A percentile compares a stretch with the other conserved stretches of the same genome.
Conservation (phyloP, 1,140 invertebrate species). For the Bradysia coprophila region DNA sequence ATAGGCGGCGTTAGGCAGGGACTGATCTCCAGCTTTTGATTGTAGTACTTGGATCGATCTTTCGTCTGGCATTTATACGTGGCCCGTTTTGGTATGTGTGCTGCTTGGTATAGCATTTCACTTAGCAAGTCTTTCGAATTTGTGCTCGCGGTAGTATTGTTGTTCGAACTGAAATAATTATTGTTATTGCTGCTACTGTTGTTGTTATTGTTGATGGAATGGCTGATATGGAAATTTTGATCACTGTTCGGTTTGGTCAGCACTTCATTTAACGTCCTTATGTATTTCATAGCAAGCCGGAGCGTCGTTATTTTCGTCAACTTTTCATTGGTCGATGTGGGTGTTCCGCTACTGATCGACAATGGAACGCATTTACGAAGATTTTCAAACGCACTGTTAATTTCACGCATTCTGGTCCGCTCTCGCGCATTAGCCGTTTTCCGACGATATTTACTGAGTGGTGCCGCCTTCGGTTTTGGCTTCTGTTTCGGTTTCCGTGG, state of each 20-base stretch:
- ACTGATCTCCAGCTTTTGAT: neutral
- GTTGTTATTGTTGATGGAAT: constrained; percentile 1
- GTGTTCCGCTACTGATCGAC: constrained; percentile 21
- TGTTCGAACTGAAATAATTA: neutral
- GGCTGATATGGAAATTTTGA: neutral
- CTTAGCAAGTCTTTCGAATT: neutral
- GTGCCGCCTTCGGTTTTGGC: constrained; percentile 53
- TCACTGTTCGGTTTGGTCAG: constrained; percentile 7
- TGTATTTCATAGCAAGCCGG: constrained; percentile 75
- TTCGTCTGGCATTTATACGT: neutral
- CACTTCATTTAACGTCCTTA: constrained; percentile 37
- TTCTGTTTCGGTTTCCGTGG: constrained; percentile 9
- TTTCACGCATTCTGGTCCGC: constrained; percentile 68
- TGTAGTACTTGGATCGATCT: neutral
- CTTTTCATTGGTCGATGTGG: constrained; percentile 40
- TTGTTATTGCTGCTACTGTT: neutral
- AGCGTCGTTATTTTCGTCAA: constrained; percentile 78
- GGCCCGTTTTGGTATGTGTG: neutral
- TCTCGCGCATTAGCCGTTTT: constrained; percentile 81
- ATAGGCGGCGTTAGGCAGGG: constrained; percentile 2
- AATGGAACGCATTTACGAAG: constrained; percentile 55
- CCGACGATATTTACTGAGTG: constrained; percentile 73
- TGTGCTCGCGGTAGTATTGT: neutral
- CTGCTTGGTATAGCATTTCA: neutral
- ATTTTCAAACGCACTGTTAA: constrained; percentile 71